A percentile compares a stretch with the other conserved stretches of the same genome.
Evolutionary conservation across 1,140 invertebrate species (phyloP).

Genomic region (Frieseomelitta varia): DNA sequence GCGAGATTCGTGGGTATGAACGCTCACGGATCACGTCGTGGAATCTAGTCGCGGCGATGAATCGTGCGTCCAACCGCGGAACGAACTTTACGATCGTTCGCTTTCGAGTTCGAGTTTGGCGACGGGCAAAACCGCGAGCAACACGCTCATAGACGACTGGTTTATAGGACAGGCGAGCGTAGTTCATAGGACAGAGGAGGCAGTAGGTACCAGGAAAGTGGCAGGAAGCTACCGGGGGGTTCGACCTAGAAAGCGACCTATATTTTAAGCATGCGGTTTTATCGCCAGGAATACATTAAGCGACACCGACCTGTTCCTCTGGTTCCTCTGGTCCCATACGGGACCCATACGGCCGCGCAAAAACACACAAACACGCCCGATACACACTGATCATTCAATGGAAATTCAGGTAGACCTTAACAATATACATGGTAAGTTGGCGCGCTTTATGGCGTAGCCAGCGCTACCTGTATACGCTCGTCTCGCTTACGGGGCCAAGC

Average conservation of each 20-base stretch:
- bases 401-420: conserved; percentile 52
- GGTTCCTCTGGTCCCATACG: too few species aligned
- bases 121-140: conserved; percentile 33
- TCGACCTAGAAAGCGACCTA: conserved; percentile 50
- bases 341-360: conserved; percentile 25
- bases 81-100: conserved; percentile 3
- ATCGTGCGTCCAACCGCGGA: not conserved
- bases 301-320: conserved; percentile 37
- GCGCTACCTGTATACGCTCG: conserved; percentile 39
- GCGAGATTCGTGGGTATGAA: not conserved
- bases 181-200: conserved; percentile 31
- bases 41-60: not conserved
- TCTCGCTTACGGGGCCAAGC: conserved; percentile 26
- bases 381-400: conserved; percentile 58
- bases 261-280: conserved; percentile 59
- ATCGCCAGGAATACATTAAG: conserved; percentile 57
- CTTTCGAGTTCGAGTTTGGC: not conserved
- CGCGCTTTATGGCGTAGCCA: conserved; percentile 50
- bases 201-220: conserved; percentile 27
- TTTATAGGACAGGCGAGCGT: conserved; percentile 24
- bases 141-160: conserved; percentile 20
- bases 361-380: conserved; percentile 51
- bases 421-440: conserved; percentile 54
- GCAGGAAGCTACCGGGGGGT: not conserved
- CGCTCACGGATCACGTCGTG: not conserved